phyloP scores from a whole-genome alignment of 2,113 vertebrate genomes.

The Lamprotornis superbus region DNA sequence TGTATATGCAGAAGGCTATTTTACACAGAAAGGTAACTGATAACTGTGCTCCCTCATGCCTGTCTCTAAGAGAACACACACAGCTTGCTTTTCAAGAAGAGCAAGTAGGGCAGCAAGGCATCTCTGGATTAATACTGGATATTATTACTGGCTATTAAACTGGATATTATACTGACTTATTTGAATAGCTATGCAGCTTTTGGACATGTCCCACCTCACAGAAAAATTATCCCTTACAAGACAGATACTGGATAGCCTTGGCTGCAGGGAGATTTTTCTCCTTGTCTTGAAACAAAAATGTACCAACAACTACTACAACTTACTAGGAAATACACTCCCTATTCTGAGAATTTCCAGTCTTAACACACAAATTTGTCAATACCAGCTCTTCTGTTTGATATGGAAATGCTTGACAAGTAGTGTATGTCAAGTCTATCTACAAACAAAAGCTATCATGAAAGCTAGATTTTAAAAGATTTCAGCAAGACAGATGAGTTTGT shows the following conservation, averaged over 20 bases:
- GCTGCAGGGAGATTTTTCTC: not conserved
- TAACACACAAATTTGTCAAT: not conserved
- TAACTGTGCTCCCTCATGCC: not conserved
- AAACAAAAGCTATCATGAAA: not conserved
- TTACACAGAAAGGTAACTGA: not conserved
- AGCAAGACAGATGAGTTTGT: not conserved
- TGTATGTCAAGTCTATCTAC: not conserved
- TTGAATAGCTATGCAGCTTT: not conserved
- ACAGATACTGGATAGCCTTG: not conserved
- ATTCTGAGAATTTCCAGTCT: not conserved
- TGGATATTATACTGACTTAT: not conserved
- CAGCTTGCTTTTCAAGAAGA: not conserved
- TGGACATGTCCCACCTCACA: not conserved
- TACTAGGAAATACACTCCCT: not conserved
- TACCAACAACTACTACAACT: not conserved
- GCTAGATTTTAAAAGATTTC: not conserved
- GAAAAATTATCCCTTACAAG: not conserved
- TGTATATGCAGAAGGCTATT: not conserved
- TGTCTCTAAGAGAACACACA: not conserved
- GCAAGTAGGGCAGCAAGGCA: not conserved
- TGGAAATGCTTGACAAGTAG: not conserved
- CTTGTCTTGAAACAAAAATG: not conserved
- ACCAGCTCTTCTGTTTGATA: not conserved
- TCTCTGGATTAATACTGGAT: not conserved
- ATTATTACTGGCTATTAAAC: not conserved